These are phyloP conservation scores for Drosophila grimshawi DNA, from an alignment of 1,140 invertebrate genomes.

Conservation along the genomic window DNA sequence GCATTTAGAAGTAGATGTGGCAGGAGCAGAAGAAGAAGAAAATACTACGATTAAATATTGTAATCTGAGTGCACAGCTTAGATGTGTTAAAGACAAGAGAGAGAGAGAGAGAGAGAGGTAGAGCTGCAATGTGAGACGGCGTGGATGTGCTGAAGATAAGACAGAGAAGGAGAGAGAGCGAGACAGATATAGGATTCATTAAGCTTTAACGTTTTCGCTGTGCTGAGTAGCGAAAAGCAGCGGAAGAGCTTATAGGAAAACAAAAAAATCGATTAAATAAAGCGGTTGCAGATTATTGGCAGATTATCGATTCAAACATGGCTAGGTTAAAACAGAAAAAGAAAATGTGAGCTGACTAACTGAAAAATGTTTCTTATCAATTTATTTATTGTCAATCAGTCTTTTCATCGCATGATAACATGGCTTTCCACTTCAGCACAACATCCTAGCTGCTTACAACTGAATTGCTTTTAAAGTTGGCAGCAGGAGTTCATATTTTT, in stretches of 20 bases:
- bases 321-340: constrained; percentile 1
- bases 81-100: constrained; percentile 2
- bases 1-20: background rate
- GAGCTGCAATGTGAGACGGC: no score
- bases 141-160: no score
- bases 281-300: background rate
- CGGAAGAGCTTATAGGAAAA: background rate
- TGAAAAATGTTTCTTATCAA: background rate
- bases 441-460: no score
- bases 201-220: constrained; percentile 48
- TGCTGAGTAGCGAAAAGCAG: constrained; percentile 11
- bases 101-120: background rate
- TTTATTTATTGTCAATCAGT: no score
- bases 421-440: no score
- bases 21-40: constrained; percentile 20
- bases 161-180: background rate
- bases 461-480: background rate
- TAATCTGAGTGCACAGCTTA: constrained; percentile 25
- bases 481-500: background rate
- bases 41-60: constrained; percentile 80
- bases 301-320: background rate
- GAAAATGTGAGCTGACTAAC: constrained; percentile 37
- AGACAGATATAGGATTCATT: constrained; percentile 45
- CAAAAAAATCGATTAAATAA: constrained; percentile 5
- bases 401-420: no score